Evolutionary conservation across 2,888 invertebrate genomes (phyloP).

Genomic region (Drosophila testacea): DNA sequence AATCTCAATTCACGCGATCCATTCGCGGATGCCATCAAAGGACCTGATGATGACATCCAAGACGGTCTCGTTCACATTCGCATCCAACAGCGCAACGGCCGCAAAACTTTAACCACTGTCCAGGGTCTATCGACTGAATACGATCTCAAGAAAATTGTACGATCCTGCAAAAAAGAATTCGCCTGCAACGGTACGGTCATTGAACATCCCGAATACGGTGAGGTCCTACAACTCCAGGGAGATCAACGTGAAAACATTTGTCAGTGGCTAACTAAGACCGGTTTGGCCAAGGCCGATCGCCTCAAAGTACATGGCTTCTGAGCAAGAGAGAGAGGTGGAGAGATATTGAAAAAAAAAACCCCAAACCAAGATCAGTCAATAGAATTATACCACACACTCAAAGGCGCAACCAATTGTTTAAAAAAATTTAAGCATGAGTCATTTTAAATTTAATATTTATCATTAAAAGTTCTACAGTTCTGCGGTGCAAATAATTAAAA

Average conservation of each 20-base stretch:
- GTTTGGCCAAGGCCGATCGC: slow-evolving; percentile 98
- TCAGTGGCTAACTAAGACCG: slow-evolving; percentile 98
- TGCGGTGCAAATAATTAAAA: slow-evolving; percentile 13
- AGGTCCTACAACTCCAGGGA: slow-evolving; percentile 99
- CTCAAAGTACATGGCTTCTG: slow-evolving; percentile 98
- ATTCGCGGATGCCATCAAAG: slow-evolving; percentile 99
- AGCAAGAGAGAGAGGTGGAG: neutral
- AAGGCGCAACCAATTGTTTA: slow-evolving; percentile 3
- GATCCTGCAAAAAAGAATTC: slow-evolving; percentile 99
- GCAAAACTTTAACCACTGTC: slow-evolving; percentile 99
- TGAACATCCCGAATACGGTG: slow-evolving; percentile 99
- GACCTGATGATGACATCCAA: slow-evolving; percentile 98
- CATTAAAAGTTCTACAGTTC: slow-evolving; percentile 41
- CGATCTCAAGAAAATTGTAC: slow-evolving; percentile 99
- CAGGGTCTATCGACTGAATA: slow-evolving; percentile 98
- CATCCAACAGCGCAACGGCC: slow-evolving; percentile 99
- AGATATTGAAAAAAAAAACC: neutral
- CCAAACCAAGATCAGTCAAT: neutral
- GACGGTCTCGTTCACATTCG: slow-evolving; percentile 99
- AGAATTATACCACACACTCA: neutral
- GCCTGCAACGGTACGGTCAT: slow-evolving; percentile 99
- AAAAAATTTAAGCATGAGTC: slow-evolving; percentile 27
- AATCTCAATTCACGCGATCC: slow-evolving; percentile 98
- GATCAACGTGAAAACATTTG: slow-evolving; percentile 99
- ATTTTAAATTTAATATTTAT: slow-evolving; percentile 24